Conservation (phyloP, 2,113 vertebrate genomes). For the Erpornis zantholeuca region DNA sequence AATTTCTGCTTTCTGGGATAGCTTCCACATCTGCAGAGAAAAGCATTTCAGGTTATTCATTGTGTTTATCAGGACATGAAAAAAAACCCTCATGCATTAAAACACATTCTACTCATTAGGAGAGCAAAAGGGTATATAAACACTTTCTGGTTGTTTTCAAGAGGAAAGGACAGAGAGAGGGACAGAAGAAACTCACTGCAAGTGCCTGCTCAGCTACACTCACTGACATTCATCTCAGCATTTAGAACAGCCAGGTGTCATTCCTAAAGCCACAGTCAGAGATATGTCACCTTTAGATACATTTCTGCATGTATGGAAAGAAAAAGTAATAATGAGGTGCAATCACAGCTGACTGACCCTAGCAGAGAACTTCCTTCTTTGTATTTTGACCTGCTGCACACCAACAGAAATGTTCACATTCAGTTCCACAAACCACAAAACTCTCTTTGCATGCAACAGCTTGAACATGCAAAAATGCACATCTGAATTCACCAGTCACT, state of each 20-base stretch:
- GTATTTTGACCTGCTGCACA: not conserved
- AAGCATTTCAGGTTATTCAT: constrained; percentile 88
- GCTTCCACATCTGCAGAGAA: constrained; percentile 99
- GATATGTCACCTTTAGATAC: not conserved
- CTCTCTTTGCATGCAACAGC: constrained; percentile 68
- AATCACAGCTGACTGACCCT: not conserved
- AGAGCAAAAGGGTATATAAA: constrained; percentile 17
- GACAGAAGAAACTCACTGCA: not conserved
- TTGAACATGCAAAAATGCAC: constrained; percentile 44
- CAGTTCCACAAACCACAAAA: constrained; percentile 13
- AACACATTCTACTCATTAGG: constrained; percentile 29
- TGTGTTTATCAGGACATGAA: constrained; percentile 65
- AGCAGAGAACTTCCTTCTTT: not conserved
- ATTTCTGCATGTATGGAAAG: not conserved
- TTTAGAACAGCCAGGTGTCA: not conserved
- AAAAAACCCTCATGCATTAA: constrained; percentile 44
- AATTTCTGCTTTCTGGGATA: constrained; percentile 91
- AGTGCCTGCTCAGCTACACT: not conserved
- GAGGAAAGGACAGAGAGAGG: constrained; percentile 25
- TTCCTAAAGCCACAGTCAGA: not conserved
- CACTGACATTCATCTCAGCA: not conserved
- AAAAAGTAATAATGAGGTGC: not conserved
- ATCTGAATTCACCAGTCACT: not conserved
- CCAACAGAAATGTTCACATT: not conserved
- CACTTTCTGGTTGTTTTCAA: not conserved